Evolutionary conservation across 2,888 invertebrate genomes (phyloP).

Genomic region (Spatulosminthurus flaviceps): DNA sequence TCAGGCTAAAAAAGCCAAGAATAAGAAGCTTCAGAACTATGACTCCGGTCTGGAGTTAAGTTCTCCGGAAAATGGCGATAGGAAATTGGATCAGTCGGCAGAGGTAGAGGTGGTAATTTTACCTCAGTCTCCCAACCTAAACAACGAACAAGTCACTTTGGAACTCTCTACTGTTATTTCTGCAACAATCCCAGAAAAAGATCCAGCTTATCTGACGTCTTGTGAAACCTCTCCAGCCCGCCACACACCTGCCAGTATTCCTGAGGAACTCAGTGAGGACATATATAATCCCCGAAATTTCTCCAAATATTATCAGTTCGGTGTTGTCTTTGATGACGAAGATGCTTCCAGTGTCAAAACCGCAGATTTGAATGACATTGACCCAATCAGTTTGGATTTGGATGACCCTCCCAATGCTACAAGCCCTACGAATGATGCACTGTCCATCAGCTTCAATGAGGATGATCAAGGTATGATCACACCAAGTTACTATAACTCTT

Average conservation of each 20-base stretch:
- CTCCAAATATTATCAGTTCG: conserved; percentile 64
- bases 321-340: conserved; percentile 62
- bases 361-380: conserved; percentile 11
- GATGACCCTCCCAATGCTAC: neutral
- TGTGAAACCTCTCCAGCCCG: conserved; percentile 41
- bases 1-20: neutral
- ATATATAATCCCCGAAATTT: conserved; percentile 63
- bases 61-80: conserved; percentile 56
- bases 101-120: neutral
- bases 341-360: conserved; percentile 6
- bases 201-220: neutral
- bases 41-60: conserved; percentile 63
- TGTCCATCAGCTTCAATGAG: neutral
- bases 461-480: neutral
- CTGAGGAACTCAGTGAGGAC: conserved; percentile 41
- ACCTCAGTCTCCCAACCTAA: neutral
- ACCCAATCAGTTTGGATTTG: conserved; percentile 23
- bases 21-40: conserved; percentile 44
- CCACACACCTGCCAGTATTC: conserved; percentile 13
- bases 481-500: conserved; percentile 1
- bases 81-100: neutral
- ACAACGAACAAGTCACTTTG: conserved; percentile 35
- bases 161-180: conserved; percentile 40
- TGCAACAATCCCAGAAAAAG: conserved; percentile 20
- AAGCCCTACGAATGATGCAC: neutral